Conservation (phyloP, 1,140 invertebrate genomes). For the Drosophila baimaii region DNA sequence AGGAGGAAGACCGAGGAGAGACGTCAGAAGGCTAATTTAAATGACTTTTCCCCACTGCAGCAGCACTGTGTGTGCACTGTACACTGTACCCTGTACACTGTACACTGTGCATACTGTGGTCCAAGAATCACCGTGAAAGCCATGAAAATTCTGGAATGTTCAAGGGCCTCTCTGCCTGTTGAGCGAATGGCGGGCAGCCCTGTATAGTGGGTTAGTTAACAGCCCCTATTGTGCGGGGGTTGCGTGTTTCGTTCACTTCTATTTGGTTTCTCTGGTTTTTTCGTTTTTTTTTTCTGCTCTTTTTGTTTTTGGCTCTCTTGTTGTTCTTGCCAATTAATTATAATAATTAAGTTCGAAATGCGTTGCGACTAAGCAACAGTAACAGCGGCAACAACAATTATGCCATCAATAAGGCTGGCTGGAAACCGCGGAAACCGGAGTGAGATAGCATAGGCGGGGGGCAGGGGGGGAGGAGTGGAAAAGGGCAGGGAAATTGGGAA, state of each 20-base stretch:
- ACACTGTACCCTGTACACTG: constrained; percentile 14
- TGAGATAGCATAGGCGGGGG: constrained; percentile 20
- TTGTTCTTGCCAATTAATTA: constrained; percentile 78
- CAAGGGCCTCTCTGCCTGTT: constrained; percentile 18
- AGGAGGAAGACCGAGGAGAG: constrained; percentile 23
- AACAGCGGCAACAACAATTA: constrained; percentile 56
- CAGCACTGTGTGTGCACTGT: neutral
- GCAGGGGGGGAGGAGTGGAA: constrained; percentile 8
- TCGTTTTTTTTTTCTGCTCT: constrained; percentile 6
- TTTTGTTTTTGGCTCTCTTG: constrained; percentile 20
- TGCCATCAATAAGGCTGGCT: constrained; percentile 52
- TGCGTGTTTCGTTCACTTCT: constrained; percentile 48
- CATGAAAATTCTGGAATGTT: constrained; percentile 19
- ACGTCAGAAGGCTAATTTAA: constrained; percentile 41
- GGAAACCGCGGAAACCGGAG: constrained; percentile 30
- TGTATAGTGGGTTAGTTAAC: constrained; percentile 5
- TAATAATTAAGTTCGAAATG: constrained; percentile 81
- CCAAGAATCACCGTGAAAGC: neutral
- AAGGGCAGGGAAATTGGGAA: no score
- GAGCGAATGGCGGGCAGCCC: neutral
- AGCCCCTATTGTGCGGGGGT: constrained; percentile 11
- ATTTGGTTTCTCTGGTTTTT: constrained; percentile 37
- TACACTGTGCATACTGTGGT: constrained; percentile 27
- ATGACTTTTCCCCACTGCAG: constrained; percentile 35
- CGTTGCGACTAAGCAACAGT: constrained; percentile 75